phyloP scores from a whole-genome alignment of 1,140 invertebrate genomes.

The Laodelphax striatellus region DNA sequence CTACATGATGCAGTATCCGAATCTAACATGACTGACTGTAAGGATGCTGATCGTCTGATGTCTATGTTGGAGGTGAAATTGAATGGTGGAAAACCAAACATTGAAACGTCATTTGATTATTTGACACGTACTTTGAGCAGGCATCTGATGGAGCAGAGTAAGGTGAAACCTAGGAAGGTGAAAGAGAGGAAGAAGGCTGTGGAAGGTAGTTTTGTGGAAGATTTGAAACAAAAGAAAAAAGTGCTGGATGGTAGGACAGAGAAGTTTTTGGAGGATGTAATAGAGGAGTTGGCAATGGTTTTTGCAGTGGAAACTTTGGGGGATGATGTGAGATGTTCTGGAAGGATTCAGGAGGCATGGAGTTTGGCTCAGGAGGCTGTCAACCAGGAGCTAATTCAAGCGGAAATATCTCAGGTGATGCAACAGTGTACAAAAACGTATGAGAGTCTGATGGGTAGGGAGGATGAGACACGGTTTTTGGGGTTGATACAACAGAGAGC shows the following conservation, averaged over 20 bases:
- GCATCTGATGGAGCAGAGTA: constrained; percentile 17
- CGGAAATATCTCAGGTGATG: constrained; percentile 58
- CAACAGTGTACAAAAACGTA: constrained; percentile 50
- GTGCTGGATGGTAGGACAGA: constrained; percentile 17
- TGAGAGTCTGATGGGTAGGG: constrained; percentile 34
- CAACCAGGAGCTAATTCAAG: constrained; percentile 55
- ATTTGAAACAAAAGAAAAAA: constrained; percentile 19
- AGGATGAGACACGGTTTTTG: constrained; percentile 24
- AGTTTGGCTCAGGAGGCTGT: constrained; percentile 53
- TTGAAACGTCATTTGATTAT: constrained; percentile 22
- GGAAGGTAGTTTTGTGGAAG: constrained; percentile 8
- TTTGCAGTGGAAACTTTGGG: constrained; percentile 51
- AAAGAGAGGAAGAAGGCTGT: constrained; percentile 16
- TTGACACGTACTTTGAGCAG: constrained; percentile 17
- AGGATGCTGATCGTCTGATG: constrained; percentile 30
- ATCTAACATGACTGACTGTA: constrained; percentile 22
- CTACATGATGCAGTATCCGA: constrained; percentile 41
- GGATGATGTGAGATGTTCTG: constrained; percentile 20
- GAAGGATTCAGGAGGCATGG: constrained; percentile 49
- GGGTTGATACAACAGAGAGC: constrained; percentile 40
- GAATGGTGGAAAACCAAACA: constrained; percentile 16
- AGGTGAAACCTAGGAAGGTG: constrained; percentile 11
- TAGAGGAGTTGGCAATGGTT: constrained; percentile 45
- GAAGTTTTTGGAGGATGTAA: constrained; percentile 17
- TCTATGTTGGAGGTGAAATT: constrained; percentile 16